phyloP scores from a whole-genome alignment of 2,113 vertebrate species.

The Toxotes chatareus region DNA sequence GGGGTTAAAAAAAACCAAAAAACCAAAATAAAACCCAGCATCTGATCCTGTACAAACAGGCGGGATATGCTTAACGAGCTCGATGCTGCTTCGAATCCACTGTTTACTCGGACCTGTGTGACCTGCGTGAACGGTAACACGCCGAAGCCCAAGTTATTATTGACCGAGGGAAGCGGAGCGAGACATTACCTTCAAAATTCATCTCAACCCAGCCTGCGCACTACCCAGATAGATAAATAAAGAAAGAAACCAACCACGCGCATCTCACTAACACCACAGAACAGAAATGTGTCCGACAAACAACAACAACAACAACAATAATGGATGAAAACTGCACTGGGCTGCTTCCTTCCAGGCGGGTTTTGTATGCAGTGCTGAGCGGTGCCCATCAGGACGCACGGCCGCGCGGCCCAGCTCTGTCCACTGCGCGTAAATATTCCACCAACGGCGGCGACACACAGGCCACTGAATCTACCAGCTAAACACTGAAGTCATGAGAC shows the following conservation, averaged over 20 bases:
- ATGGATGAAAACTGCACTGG: neutral
- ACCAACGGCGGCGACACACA: neutral
- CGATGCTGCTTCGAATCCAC: neutral
- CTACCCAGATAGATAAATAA: neutral
- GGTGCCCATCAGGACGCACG: conserved; percentile 26
- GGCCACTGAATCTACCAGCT: neutral
- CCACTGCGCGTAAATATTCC: conserved; percentile 41
- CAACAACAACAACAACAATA: neutral
- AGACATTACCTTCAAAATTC: neutral
- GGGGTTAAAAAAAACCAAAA: neutral
- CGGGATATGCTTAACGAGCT: neutral
- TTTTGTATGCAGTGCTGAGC: neutral
- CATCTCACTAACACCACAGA: rapidly evolving
- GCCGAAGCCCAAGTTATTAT: neutral
- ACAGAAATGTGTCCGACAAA: neutral
- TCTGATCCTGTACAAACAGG: neutral
- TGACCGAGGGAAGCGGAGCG: conserved; percentile 7
- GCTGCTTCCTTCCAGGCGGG: neutral
- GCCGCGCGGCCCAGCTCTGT: conserved; percentile 36
- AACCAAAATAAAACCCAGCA: neutral
- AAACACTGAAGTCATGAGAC: neutral
- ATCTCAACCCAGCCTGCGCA: neutral
- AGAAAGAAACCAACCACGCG: neutral
- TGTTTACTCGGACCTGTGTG: neutral
- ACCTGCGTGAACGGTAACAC: neutral